These are phyloP conservation scores for cat (Felis catus) DNA, from an alignment of 2,113 vertebrate genomes.

Conservation along the genomic window DNA sequence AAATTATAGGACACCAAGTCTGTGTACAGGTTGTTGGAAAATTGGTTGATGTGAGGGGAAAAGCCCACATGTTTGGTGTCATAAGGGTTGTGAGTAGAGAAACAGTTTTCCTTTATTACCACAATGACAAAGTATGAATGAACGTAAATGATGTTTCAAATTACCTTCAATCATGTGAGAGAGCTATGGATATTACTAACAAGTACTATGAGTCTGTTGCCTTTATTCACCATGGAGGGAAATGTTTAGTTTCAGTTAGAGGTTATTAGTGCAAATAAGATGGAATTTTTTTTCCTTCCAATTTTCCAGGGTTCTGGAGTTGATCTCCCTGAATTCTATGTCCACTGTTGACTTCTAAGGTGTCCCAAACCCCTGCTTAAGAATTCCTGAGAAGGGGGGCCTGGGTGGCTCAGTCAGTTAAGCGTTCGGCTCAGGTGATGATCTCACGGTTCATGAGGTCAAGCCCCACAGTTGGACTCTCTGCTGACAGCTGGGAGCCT, in stretches of 20 bases:
- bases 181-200: background rate
- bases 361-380: background rate
- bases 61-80: background rate
- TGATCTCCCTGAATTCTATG: background rate
- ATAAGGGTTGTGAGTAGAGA: background rate
- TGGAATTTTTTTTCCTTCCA: background rate
- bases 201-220: background rate
- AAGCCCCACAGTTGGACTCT: no score
- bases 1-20: background rate
- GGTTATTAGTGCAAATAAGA: background rate
- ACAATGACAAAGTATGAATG: background rate
- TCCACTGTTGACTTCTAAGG: background rate
- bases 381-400: background rate
- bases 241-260: background rate
- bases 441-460: no score
- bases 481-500: no score
- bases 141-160: background rate
- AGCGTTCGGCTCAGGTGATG: no score
- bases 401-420: no score
- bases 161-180: background rate
- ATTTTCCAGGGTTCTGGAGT: background rate
- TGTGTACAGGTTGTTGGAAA: background rate
- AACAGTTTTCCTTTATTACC: background rate
- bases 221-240: background rate
- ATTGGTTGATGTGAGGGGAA: background rate